phyloP scores from a whole-genome alignment of 2,888 invertebrate genomes.

The Drosophila testacea region DNA sequence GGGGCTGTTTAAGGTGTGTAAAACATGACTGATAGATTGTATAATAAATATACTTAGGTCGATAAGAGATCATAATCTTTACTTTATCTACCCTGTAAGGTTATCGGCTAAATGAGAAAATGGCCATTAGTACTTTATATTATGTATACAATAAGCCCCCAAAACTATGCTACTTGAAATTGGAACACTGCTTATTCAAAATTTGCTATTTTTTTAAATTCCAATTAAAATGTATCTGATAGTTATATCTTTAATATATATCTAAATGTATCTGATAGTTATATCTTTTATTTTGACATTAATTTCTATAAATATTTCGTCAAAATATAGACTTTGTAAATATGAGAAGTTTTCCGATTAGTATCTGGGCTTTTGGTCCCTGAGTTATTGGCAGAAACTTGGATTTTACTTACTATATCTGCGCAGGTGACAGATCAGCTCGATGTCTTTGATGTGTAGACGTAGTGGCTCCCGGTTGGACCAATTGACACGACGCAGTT shows the following conservation, averaged over 20 bases:
- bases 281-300: no score
- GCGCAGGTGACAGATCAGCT: constrained; percentile 67
- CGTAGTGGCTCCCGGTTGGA: constrained; percentile 60
- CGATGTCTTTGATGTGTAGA: constrained; percentile 68
- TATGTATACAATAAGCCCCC: neutral
- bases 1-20: no score
- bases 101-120: no score
- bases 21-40: neutral
- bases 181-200: neutral
- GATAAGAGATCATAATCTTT: no score
- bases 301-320: no score
- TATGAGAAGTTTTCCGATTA: neutral
- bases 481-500: constrained; percentile 58
- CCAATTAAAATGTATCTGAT: neutral
- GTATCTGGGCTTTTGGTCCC: neutral
- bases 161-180: neutral
- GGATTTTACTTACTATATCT: constrained; percentile 21
- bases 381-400: neutral
- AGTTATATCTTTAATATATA: no score
- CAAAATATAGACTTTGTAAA: no score
- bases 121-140: neutral
- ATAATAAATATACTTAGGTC: neutral
- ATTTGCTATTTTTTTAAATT: neutral
- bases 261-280: no score
- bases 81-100: no score